These are phyloP conservation scores for Temnopleurus reevesii DNA, from an alignment of 53 echinoderm and acorn worm species.

Conservation along the genomic window DNA sequence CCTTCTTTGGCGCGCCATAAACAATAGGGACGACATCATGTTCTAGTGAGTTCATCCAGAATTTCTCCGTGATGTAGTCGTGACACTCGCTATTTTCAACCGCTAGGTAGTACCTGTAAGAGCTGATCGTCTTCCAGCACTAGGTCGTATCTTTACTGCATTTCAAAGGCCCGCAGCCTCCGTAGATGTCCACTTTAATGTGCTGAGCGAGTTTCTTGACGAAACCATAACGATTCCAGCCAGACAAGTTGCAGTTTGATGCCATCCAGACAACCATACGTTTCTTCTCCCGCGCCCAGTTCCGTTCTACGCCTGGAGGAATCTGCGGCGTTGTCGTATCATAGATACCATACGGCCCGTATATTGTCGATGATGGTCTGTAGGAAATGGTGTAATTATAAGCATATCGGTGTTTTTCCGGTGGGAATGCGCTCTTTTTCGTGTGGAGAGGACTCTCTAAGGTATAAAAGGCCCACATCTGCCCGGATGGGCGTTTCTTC, in stretches of 20 bases:
- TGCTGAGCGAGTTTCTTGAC: background rate
- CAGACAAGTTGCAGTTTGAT: background rate
- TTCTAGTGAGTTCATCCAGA: constrained; percentile 41
- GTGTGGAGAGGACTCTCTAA: background rate
- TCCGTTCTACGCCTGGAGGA: background rate
- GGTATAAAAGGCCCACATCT: constrained; percentile 5
- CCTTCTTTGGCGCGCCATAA: constrained; percentile 26
- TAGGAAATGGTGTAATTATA: constrained; percentile 19
- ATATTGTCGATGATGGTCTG: background rate
- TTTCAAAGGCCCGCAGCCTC: constrained; percentile 16
- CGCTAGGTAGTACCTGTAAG: constrained; percentile 48
- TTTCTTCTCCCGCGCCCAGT: constrained; percentile 34
- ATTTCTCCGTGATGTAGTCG: constrained; percentile 50
- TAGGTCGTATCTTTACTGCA: background rate
- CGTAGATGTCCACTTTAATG: constrained; percentile 25
- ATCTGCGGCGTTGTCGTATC: background rate
- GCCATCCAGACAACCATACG: constrained; percentile 17
- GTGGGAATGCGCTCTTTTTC: background rate
- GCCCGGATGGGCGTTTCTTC: background rate
- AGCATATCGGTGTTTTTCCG: background rate
- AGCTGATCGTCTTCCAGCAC: constrained; percentile 1
- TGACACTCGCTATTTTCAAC: constrained; percentile 50
- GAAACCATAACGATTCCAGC: constrained; percentile 32
- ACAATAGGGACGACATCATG: constrained; percentile 51
- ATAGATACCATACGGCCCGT: constrained; percentile 2